These are phyloP conservation scores for Phrynosoma platyrhinos DNA, from an alignment of 2,113 vertebrate species.

Conservation along the genomic window DNA sequence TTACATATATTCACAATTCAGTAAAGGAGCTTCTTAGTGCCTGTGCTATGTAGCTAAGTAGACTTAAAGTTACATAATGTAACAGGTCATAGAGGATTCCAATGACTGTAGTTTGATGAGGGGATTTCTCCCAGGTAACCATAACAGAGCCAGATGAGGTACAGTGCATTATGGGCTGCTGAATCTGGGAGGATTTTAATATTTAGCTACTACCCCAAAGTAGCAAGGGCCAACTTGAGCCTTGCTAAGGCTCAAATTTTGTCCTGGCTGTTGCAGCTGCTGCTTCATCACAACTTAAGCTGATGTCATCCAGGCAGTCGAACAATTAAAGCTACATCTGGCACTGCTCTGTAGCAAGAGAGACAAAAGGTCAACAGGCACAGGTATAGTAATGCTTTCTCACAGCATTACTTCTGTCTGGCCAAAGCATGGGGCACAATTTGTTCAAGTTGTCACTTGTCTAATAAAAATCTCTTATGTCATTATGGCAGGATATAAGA, in stretches of 20 bases:
- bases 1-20: too few species aligned
- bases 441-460: background rate
- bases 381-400: background rate
- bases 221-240: background rate
- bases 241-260: background rate
- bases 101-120: background rate
- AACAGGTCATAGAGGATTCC: background rate
- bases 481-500: background rate
- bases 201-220: background rate
- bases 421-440: background rate
- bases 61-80: too few species aligned
- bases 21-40: too few species aligned
- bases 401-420: background rate
- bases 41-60: too few species aligned
- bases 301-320: background rate
- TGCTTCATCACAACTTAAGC: background rate
- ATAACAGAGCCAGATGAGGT: background rate
- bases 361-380: background rate
- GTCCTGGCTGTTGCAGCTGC: background rate
- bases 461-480: background rate
- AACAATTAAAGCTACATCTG: background rate
- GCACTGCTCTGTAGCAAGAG: background rate
- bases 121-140: background rate
- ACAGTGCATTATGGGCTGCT: background rate
- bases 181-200: background rate